These are phyloP conservation scores for Indicator maculatus DNA, from an alignment of 2,113 vertebrate species.

Conservation along the genomic window DNA sequence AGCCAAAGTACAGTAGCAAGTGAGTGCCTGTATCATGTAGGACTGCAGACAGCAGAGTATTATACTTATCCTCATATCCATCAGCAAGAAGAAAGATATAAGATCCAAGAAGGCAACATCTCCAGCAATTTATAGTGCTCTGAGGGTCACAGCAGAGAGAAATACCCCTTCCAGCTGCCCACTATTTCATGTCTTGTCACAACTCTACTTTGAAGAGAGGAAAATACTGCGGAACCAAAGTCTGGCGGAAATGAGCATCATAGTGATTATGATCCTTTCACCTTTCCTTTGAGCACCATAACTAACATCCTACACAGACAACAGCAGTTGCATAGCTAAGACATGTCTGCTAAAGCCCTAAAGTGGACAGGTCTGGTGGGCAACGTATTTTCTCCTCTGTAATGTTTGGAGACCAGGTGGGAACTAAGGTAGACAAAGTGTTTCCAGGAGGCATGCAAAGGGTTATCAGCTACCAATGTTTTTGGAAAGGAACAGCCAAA, in stretches of 20 bases:
- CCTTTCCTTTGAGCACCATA: background rate
- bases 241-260: background rate
- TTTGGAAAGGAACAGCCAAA: background rate
- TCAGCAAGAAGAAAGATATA: conserved; percentile 4
- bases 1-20: conserved; percentile 18
- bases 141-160: background rate
- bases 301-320: background rate
- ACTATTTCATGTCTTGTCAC: background rate
- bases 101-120: background rate
- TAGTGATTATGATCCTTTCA: background rate
- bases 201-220: background rate
- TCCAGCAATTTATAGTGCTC: conserved; percentile 20
- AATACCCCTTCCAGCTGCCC: background rate
- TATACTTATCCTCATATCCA: conserved; percentile 11
- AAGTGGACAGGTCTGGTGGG: background rate
- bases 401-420: background rate
- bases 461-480: background rate
- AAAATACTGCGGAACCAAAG: background rate
- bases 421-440: background rate
- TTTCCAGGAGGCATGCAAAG: background rate
- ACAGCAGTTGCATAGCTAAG: background rate
- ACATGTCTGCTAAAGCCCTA: background rate
- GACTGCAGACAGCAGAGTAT: background rate
- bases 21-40: background rate
- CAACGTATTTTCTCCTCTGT: background rate